Base-by-base conservation (phyloP, 1,140 invertebrate species). In the Drosophila murphyi region DNA sequence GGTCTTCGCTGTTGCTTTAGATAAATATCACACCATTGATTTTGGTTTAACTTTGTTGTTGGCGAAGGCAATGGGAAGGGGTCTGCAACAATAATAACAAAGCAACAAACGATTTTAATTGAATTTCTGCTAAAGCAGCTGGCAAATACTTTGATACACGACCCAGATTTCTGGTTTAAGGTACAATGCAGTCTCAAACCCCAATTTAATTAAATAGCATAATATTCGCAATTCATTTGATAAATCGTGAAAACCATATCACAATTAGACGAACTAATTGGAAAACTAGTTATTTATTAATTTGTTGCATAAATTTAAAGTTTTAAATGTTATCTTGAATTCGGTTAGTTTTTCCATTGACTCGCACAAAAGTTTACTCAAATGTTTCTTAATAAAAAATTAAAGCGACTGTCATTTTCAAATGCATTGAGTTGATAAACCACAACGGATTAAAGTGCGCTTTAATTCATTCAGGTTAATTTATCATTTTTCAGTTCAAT, bases 61-160 rank as follows among this genome's bases (percentile, higher is more conserved):
- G 20, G 20, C 0, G 20, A 20, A 20, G 20, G 20, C 20, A 20
- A 20, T 20, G 20, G 20, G 20, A 20, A n/a, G 39, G 51, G 20
- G 51, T 8, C 6, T 43, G 35, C 35, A 3, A 50, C 64, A 78
- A 51, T 43, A 51, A 65, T 29, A 70, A 50, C 34, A 47, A 20
- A 20, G 20, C 31, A 60, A 63, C 51, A 56, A 57, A 56, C 60
- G 48, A 71, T 57, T 82, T 82, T 82, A 80, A 80, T 82, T 85
- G 59, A 82, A 82, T 81, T 81, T 79, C 60, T 56, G 47, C 55
- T 50, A 61, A 45, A 56, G 50, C 50, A 67, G 62, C 65, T 59
- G 76, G 55, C 39, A 74, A 55, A 47, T 54, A 65, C 67, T 61
- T 52, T 31, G 45, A 47, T 47, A 47, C 28, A 10, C 8, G 29